Evolutionary conservation across 2,888 invertebrate species (phyloP).

Genomic region (Drosophila pullipes): DNA sequence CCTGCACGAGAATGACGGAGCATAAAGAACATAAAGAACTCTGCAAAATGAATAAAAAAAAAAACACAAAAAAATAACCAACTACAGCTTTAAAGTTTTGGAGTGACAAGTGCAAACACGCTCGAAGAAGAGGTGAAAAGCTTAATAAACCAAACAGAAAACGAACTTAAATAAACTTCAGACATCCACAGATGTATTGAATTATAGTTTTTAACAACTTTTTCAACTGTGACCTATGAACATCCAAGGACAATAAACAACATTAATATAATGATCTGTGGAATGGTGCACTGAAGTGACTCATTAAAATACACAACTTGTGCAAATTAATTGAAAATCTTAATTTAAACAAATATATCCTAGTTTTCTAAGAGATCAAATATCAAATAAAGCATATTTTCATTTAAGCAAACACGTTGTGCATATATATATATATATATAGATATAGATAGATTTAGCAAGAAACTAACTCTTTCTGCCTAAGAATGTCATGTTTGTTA

Average conservation of each 20-base stretch:
- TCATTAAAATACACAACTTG: background rate
- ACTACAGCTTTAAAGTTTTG: background rate
- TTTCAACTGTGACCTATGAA: background rate
- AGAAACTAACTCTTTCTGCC: background rate
- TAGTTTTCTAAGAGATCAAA: background rate
- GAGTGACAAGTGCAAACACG: constrained; percentile 1
- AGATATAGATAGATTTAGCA: background rate
- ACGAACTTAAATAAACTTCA: background rate
- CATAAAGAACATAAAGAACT: constrained; percentile 13
- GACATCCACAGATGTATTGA: background rate
- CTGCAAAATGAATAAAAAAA: constrained; percentile 10
- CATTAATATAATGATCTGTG: background rate
- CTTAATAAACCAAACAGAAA: background rate
- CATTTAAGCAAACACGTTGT: background rate
- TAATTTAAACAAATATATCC: background rate
- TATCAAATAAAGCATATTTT: background rate
- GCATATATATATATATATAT: background rate
- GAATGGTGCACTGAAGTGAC: no score
- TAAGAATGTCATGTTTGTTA: constrained; percentile 13
- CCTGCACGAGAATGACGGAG: constrained; percentile 28
- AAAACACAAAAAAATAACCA: background rate
- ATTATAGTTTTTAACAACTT: background rate
- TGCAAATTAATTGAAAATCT: background rate
- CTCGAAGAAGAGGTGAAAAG: background rate
- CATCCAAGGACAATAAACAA: background rate